Conservation (phyloP, 1,140 invertebrate species). For the Drosophila oshimai region DNA sequence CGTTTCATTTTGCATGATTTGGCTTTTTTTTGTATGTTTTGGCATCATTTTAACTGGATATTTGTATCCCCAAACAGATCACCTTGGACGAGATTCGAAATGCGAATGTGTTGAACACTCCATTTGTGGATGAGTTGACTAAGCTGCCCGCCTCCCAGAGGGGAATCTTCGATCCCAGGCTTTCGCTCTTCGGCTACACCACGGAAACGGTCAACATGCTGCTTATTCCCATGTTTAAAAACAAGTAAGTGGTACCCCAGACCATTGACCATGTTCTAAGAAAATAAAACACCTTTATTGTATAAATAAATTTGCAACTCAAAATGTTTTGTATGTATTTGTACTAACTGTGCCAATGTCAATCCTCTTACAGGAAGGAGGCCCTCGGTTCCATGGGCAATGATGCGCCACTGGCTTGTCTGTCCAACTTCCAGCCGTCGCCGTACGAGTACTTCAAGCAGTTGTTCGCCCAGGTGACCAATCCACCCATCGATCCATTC, state of each 20-base stretch:
- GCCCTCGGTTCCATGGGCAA: constrained; percentile 99
- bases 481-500: constrained; percentile 99
- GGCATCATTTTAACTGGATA: neutral
- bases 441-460: constrained; percentile 99
- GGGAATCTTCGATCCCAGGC: constrained; percentile 91
- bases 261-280: no score
- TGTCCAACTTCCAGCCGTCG: constrained; percentile 96
- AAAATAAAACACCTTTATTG: no score
- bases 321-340: no score
- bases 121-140: constrained; percentile 77
- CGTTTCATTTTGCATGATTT: constrained; percentile 31
- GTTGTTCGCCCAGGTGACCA: constrained; percentile 99
- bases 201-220: constrained; percentile 97
- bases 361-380: constrained; percentile 91
- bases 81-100: constrained; percentile 84
- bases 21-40: no score
- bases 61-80: constrained; percentile 75
- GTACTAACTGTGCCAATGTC: neutral
- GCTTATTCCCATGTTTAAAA: constrained; percentile 97
- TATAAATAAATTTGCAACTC: no score
- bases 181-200: constrained; percentile 96
- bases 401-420: constrained; percentile 97
- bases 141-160: constrained; percentile 74
- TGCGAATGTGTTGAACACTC: constrained; percentile 82
- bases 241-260: constrained; percentile 86